Percentiles rank a stretch among this genome's conserved stretches.
phyloP scores from a whole-genome alignment of 2,113 vertebrate genomes.

The Uropsilus gracilis region DNA sequence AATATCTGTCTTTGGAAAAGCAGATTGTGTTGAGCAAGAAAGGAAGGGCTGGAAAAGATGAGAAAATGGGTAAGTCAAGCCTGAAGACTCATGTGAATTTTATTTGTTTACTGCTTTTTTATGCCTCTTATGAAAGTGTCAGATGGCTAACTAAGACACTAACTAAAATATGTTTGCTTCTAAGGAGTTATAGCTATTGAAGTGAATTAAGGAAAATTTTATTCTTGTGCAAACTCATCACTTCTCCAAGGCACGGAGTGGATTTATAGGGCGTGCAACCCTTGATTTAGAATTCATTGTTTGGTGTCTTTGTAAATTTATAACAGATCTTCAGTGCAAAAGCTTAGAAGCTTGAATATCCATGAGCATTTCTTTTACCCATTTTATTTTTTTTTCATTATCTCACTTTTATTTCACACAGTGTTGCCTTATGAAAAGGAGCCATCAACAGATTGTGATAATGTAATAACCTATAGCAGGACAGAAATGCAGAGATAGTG shows the following conservation, averaged over 20 bases:
- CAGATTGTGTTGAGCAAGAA: background rate
- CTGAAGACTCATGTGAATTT: background rate
- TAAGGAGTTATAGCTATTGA: background rate
- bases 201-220: background rate
- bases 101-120: slow-evolving; percentile 15
- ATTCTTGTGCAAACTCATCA: background rate
- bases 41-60: background rate
- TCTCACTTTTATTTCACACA: background rate
- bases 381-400: background rate
- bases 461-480: background rate
- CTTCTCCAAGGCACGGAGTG: background rate
- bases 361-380: background rate
- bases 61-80: background rate
- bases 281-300: background rate
- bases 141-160: background rate
- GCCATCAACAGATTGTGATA: background rate
- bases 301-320: background rate
- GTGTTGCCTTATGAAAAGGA: background rate
- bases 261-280: background rate
- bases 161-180: background rate
- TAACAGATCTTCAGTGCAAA: background rate
- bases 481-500: background rate
- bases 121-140: background rate
- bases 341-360: background rate
- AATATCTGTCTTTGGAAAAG: background rate